Conservation (phyloP, 2,888 invertebrate genomes). For the Meloe dianella region DNA sequence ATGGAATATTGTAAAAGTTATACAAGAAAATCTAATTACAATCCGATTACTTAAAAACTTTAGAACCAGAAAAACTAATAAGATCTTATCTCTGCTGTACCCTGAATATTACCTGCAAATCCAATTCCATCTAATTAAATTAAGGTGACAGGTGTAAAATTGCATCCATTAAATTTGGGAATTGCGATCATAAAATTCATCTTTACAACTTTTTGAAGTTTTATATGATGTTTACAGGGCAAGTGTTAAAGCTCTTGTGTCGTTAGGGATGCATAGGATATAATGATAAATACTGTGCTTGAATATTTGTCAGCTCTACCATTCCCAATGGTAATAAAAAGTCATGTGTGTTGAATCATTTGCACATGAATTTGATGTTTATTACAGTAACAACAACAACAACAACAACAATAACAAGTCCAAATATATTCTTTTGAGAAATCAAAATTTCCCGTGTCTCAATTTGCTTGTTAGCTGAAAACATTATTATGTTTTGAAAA, state of each 20-base stretch:
- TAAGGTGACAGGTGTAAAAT: too few species aligned
- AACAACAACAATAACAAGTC: slow-evolving; percentile 13
- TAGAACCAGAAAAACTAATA: slow-evolving; percentile 19
- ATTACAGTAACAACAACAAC: slow-evolving; percentile 7
- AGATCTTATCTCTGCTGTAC: slow-evolving; percentile 19
- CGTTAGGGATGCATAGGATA: slow-evolving; percentile 15
- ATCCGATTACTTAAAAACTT: slow-evolving; percentile 22
- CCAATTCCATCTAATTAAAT: too few species aligned
- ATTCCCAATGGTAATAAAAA: slow-evolving; percentile 2
- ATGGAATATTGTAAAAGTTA: slow-evolving; percentile 27
- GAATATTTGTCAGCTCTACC: not conserved
- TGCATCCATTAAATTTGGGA: too few species aligned
- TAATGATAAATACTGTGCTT: not conserved
- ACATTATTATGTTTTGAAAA: too few species aligned
- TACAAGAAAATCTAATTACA: slow-evolving; percentile 24
- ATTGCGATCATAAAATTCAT: slow-evolving; percentile 3
- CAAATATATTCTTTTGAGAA: too few species aligned
- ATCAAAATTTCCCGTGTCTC: slow-evolving; percentile 10
- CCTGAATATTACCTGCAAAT: too few species aligned
- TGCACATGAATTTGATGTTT: slow-evolving; percentile 1
- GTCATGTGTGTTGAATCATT: slow-evolving; percentile 7
- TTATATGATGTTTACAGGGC: slow-evolving; percentile 3
- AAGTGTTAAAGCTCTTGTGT: slow-evolving; percentile 9
- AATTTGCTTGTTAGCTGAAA: too few species aligned
- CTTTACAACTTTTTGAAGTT: not conserved